Percentiles rank a stretch among this genome's conserved stretches.
phyloP scores from a whole-genome alignment of 2,797 vertebrate genomes.

The Lepidocolaptes lacrymiger region DNA sequence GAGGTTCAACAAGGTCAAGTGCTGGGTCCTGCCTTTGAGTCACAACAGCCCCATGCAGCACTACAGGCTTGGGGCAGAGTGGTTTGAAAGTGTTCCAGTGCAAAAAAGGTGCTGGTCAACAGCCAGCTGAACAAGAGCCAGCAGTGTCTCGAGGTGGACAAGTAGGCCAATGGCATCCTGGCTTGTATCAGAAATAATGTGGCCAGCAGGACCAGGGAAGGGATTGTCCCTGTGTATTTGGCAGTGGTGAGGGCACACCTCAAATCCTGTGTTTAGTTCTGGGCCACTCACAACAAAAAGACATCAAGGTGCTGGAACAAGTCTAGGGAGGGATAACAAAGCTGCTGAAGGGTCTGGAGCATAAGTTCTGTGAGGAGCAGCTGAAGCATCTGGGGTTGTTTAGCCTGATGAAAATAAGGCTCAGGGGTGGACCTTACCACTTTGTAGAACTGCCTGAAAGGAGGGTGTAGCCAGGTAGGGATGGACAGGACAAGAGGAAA shows the following conservation, averaged over 20 bases:
- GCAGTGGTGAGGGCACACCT: not conserved
- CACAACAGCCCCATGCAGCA: not conserved
- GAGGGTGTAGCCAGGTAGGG: too few relatives aligned
- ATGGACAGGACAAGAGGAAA: not conserved
- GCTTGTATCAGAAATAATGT: not conserved
- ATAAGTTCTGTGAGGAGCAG: not conserved
- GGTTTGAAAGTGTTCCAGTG: not conserved
- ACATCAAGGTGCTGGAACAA: fast-evolving
- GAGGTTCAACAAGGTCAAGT: not conserved
- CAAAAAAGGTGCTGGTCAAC: not conserved
- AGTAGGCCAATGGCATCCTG: not conserved
- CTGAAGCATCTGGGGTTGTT: not conserved
- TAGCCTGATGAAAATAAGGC: not conserved
- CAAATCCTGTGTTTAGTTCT: not conserved
- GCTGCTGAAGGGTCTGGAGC: not conserved
- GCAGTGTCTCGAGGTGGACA: not conserved
- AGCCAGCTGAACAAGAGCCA: not conserved
- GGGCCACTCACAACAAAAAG: not conserved
- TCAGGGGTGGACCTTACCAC: not conserved
- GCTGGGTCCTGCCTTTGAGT: too few relatives aligned
- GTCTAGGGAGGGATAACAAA: not conserved
- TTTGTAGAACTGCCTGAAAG: not conserved
- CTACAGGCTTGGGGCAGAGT: not conserved
- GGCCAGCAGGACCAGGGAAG: not conserved
- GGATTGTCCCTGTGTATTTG: fast-evolving